Base-by-base conservation (phyloP, 2,888 invertebrate species). In the Argyra leucocephala region DNA sequence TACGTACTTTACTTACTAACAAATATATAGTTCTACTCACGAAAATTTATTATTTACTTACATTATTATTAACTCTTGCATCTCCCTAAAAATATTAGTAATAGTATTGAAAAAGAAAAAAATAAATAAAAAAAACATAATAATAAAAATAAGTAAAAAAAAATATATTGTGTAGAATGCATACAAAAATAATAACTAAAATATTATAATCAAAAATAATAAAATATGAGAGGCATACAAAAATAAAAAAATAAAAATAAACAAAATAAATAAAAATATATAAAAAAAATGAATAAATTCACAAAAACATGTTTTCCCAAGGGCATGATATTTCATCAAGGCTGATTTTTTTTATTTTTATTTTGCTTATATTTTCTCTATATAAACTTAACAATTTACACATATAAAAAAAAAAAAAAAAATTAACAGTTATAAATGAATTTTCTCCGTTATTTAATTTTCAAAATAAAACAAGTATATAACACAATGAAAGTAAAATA, bases 271-370 rank as follows among this genome's bases (percentile, higher is more conserved):
- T 15, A 48, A n/a, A 48, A 48, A 15, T 18, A 31, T 10, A 31
- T 15, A 15, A 48, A 48, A 48, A 48, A 48, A 48, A 48, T 2
- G 18, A 48, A 18, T 18, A 48, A 48, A 48, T 48, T 48, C 15
- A 12, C 18, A 15, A 48, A 48, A 48, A 18, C 15, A 48, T 48
- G 48, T 48, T 48, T 48, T 48, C 48, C 48, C 48, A 48, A 48
- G 48, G 48, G 48, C 48, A 48, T 48, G 48, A 48, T 48, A 48
- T 48, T 48, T 48, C 48, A 48, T 48, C 48, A 48, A 48, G 48
- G 48, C 48, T n/a, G n/a, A 48, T 18, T 31, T 31, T 31, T 31
- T 31, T 6, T 31, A 31, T 31, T 31, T 31, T 31, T 31, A 7
- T 31, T 31, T 31, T 31, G 7, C 9, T 6, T 4, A 6, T 12